Evolutionary conservation across 2,113 vertebrate species (phyloP), one percentile per base, ranked within the genome.

Genomic region (Dunckerocampus dactyliophorus): DNA sequence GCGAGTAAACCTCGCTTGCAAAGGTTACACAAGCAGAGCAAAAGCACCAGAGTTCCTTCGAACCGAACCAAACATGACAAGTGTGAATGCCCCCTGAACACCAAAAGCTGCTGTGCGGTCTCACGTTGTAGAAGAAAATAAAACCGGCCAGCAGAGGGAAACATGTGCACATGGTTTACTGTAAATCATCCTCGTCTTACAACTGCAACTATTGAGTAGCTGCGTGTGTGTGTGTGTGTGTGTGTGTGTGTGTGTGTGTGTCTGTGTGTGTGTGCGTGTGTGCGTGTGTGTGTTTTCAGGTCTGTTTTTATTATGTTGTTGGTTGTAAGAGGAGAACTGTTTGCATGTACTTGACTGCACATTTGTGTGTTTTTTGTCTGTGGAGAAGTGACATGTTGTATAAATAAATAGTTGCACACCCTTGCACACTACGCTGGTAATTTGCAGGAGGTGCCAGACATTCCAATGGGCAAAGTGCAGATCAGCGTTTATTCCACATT

Each of bases 71-170:
- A 28, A 28, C 24, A n/a, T n/a, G n/a, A n/a, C n/a, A n/a, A n/a
- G n/a, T n/a, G n/a, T n/a, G n/a, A n/a, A n/a, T n/a, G 24, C 24
- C 2, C 24, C 24, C 24, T 5, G 24, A 28, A 28, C 24, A 28
- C 24, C 24, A 2, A 5, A 5, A 28, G 24, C 24, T 28, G 24
- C 31, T 8, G 31, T 34, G 7, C 31, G 31, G 31, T 5, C 31
- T 34, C 12, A n/a, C 43, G 48, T 51, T 8, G 7, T 13, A 13
- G 34, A 7, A 24, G 17, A 9, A 1, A 11, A 24, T 49, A 43
- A 47, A 21, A 42, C 3, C 0, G 9, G 11, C 84, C 88, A 86
- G 68, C 60, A 90, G 88, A 79, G 86, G 81, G 88, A 80, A 75
- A 68, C 76, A 65, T 81, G 56, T 56, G 62, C 80, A 60, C 79